Evolutionary conservation across 2,113 vertebrate species (phyloP).

Genomic region (Chrysemys picta): DNA sequence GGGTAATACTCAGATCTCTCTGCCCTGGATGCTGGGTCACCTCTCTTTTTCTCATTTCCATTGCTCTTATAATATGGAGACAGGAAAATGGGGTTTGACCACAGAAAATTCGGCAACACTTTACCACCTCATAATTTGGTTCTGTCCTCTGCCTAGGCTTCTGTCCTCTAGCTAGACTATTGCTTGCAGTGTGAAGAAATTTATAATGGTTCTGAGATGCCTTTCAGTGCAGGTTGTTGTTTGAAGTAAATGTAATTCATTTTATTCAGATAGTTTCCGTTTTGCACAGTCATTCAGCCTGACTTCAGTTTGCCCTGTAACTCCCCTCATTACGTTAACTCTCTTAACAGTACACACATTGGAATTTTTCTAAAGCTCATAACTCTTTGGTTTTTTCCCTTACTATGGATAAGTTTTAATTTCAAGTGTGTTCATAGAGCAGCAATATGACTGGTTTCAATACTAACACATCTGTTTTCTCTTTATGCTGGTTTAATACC

Average conservation of each 20-base stretch:
- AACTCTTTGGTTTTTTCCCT: neutral
- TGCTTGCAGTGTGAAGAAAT: neutral
- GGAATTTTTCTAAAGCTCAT: slow-evolving; percentile 52
- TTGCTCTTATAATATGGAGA: neutral
- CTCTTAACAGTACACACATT: neutral
- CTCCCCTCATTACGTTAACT: slow-evolving; percentile 36
- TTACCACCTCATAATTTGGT: neutral
- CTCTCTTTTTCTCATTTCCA: neutral
- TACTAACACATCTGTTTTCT: neutral
- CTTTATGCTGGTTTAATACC: neutral
- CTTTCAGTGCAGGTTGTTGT: neutral
- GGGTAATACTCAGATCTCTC: neutral
- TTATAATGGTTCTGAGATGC: neutral
- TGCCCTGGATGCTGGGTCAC: neutral
- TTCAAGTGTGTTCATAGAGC: neutral
- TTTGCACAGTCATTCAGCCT: slow-evolving; percentile 52
- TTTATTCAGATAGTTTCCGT: slow-evolving; percentile 17
- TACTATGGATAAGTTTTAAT: slow-evolving; percentile 33
- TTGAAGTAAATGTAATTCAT: slow-evolving; percentile 13
- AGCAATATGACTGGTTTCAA: neutral
- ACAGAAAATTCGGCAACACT: neutral
- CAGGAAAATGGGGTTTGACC: neutral
- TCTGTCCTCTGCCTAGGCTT: neutral
- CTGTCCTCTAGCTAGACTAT: neutral
- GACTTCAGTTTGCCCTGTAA: slow-evolving; percentile 32